Percentiles rank a stretch among this genome's conserved stretches.
Conservation (phyloP, 2,888 invertebrate species). For the Acholoe squamosa region DNA sequence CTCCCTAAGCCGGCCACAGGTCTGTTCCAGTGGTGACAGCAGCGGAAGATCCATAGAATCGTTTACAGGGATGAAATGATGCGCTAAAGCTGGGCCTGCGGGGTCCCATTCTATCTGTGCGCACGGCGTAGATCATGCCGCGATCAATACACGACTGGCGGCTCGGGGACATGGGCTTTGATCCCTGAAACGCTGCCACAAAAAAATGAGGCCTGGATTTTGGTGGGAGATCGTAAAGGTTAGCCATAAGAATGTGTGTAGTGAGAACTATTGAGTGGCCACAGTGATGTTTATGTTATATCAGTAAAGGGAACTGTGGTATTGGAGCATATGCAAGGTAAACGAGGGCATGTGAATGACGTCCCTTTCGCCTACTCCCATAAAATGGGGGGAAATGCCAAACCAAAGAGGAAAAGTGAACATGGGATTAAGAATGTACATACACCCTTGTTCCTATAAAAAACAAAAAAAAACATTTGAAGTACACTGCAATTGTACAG, state of each 20-base stretch:
- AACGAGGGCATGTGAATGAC: no score
- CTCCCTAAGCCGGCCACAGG: slow-evolving; percentile 28
- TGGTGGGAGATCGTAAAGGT: neutral
- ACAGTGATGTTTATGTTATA: no score
- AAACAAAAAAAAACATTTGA: no score
- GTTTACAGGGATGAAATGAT: slow-evolving; percentile 56
- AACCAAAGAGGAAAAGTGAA: no score
- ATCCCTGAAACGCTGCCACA: slow-evolving; percentile 10
- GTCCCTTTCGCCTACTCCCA: no score
- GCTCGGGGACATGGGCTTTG: slow-evolving; percentile 43
- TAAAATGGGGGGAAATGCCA: no score
- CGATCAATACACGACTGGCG: neutral
- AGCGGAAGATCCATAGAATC: slow-evolving; percentile 48
- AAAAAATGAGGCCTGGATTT: neutral
- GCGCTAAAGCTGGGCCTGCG: slow-evolving; percentile 32
- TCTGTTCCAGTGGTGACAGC: slow-evolving; percentile 35
- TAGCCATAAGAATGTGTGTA: neutral
- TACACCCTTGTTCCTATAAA: no score
- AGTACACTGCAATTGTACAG: no score
- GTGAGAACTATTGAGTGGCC: neutral
- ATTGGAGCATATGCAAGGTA: no score
- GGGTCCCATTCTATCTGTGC: slow-evolving; percentile 25
- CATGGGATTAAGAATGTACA: no score
- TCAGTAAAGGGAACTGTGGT: no score
- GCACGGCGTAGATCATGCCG: slow-evolving; percentile 24